These are phyloP conservation scores for Loxodonta africana DNA, from an alignment of 2,113 vertebrate species.

Conservation along the genomic window DNA sequence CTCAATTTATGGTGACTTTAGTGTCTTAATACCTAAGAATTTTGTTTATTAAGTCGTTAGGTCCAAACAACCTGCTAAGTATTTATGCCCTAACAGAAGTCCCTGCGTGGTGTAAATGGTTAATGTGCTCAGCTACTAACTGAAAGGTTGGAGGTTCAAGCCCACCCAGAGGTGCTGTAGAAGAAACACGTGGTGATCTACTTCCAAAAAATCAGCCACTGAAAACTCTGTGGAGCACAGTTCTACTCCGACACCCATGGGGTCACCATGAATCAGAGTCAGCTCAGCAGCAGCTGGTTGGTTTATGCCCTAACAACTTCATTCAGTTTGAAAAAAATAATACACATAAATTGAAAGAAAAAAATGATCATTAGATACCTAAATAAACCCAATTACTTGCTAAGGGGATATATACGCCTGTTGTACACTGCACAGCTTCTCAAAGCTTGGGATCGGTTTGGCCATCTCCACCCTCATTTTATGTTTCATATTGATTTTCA, in stretches of 20 bases:
- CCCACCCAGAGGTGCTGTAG: neutral
- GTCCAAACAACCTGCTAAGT: neutral
- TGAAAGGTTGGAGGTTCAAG: neutral
- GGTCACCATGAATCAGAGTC: too few relatives aligned
- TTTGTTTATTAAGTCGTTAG: constrained; percentile 4
- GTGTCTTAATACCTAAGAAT: neutral
- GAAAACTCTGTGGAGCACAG: neutral
- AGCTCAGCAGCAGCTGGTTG: neutral
- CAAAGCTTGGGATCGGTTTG: neutral
- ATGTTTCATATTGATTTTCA: neutral
- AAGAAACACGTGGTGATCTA: neutral
- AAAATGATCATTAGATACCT: neutral
- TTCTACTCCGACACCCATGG: too few relatives aligned
- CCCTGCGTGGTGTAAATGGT: neutral
- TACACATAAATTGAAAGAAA: neutral
- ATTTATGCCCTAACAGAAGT: neutral
- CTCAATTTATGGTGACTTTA: neutral
- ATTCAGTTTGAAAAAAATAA: neutral
- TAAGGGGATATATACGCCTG: neutral
- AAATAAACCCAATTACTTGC: neutral
- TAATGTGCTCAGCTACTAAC: neutral
- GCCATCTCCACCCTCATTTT: neutral
- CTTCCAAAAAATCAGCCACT: neutral
- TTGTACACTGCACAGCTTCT: neutral
- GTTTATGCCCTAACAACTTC: neutral